Evolutionary conservation across 2,888 invertebrate genomes (phyloP).

Genomic region (Gordius sp.): DNA sequence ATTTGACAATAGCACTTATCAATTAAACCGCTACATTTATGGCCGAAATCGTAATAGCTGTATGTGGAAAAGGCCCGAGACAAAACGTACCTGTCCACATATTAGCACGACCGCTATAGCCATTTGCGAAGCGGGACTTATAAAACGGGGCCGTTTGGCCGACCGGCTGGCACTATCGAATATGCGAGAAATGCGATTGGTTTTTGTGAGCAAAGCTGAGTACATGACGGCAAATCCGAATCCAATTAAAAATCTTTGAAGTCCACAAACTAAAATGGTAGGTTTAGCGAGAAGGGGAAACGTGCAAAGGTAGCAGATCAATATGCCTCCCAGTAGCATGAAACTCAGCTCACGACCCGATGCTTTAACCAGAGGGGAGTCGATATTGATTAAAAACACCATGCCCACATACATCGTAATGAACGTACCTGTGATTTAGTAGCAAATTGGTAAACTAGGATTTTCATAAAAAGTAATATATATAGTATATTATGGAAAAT

Average conservation of each 20-base stretch:
- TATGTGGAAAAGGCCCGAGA: too few relatives aligned
- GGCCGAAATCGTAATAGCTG: too few relatives aligned
- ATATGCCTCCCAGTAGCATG: constrained; percentile 43
- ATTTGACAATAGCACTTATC: too few relatives aligned
- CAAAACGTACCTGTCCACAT: constrained; percentile 41
- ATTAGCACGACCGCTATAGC: constrained; percentile 38
- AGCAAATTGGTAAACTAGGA: too few relatives aligned
- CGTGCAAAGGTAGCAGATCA: constrained; percentile 43
- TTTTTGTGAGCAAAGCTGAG: constrained; percentile 47
- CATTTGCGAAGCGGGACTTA: constrained; percentile 47
- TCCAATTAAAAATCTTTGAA: constrained; percentile 40
- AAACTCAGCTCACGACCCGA: constrained; percentile 50
- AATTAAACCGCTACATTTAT: too few relatives aligned
- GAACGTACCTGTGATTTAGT: constrained; percentile 24
- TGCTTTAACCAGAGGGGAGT: constrained; percentile 48
- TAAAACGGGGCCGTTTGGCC: constrained; percentile 44
- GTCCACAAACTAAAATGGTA: constrained; percentile 39
- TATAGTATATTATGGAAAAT: too few relatives aligned
- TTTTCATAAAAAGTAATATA: too few relatives aligned
- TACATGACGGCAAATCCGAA: constrained; percentile 46
- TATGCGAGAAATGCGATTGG: constrained; percentile 45
- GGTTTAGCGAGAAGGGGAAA: constrained; percentile 44
- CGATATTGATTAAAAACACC: constrained; percentile 38
- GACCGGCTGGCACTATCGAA: constrained; percentile 42
- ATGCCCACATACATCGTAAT: constrained; percentile 38